Conservation (phyloP, 2,113 vertebrate genomes). For the Galbula dea region DNA sequence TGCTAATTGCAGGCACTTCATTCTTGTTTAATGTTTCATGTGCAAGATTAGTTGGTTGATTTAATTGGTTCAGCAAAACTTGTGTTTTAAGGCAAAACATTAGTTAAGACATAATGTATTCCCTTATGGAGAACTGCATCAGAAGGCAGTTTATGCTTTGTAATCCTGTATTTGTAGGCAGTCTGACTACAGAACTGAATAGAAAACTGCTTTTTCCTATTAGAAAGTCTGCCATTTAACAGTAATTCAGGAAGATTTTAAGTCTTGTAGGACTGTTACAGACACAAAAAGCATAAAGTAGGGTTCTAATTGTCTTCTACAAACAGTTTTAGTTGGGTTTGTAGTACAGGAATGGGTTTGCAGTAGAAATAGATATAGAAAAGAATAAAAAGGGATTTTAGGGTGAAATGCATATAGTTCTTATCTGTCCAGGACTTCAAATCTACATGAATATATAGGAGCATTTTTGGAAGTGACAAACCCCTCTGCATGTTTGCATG, state of each 20-base stretch:
- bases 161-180: neutral
- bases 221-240: neutral
- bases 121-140: constrained; percentile 19
- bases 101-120: constrained; percentile 38
- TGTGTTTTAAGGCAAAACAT: constrained; percentile 56
- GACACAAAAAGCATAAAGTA: neutral
- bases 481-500: neutral
- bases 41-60: constrained; percentile 72
- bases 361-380: neutral
- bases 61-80: constrained; percentile 67
- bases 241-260: neutral
- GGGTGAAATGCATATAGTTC: neutral
- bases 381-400: neutral
- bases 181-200: neutral
- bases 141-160: neutral
- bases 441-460: neutral
- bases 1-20: constrained; percentile 71
- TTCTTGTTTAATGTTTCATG: constrained; percentile 71
- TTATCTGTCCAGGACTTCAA: neutral
- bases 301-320: neutral
- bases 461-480: neutral
- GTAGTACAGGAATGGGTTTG: neutral
- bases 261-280: neutral
- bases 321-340: neutral
- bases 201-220: neutral